Evolutionary conservation across 2,797 vertebrate genomes (phyloP).

Genomic region (Crocodylus rhombifer): DNA sequence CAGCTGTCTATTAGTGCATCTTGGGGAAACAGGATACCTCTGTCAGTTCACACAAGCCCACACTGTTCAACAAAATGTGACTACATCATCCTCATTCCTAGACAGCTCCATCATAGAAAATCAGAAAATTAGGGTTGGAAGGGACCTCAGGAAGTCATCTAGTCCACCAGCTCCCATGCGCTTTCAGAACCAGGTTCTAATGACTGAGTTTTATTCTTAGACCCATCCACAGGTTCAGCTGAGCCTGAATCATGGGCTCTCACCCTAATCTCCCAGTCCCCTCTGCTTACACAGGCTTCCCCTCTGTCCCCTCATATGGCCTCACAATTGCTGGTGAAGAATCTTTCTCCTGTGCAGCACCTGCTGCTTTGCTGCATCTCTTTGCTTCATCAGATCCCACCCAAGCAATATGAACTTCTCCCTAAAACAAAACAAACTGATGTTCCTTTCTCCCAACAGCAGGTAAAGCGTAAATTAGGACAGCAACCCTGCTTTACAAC

Average conservation of each 20-base stretch:
- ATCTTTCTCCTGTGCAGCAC: background rate
- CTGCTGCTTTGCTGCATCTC: background rate
- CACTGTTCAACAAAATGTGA: background rate
- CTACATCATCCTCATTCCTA: background rate
- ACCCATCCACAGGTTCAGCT: too few species aligned
- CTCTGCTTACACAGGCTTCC: background rate
- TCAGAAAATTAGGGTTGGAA: too few species aligned
- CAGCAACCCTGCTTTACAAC: background rate
- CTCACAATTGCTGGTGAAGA: background rate
- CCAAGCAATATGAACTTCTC: accelerated
- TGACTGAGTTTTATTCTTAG: background rate
- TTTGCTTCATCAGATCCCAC: background rate
- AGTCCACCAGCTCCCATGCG: background rate
- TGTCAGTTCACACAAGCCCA: background rate
- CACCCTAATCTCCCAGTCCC: background rate
- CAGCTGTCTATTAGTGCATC: background rate
- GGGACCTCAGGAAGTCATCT: too few species aligned
- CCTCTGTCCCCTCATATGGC: background rate
- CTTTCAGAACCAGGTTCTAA: background rate
- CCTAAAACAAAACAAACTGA: background rate
- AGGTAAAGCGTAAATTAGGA: background rate
- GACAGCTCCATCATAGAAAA: too few species aligned
- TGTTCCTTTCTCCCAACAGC: background rate
- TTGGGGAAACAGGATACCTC: background rate
- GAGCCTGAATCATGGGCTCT: background rate